Percentiles rank a stretch among this genome's conserved stretches.
phyloP scores from a whole-genome alignment of 2,113 vertebrate genomes.

The Onychostoma macrolepis region DNA sequence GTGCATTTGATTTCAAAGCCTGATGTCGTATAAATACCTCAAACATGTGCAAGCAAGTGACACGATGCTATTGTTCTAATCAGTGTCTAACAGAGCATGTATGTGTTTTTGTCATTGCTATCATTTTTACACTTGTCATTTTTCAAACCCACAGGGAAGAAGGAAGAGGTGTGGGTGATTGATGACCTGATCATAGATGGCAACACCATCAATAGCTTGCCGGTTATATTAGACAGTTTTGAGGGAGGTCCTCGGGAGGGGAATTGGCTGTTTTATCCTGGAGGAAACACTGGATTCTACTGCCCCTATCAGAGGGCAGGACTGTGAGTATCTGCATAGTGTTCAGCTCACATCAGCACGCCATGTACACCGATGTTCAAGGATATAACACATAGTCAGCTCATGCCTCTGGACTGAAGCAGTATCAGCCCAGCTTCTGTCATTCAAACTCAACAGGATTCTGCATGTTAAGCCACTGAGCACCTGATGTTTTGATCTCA shows the following conservation, averaged over 20 bases:
- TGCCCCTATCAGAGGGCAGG: slow-evolving; percentile 94
- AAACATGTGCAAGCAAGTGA: too few species aligned
- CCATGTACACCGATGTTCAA: not conserved
- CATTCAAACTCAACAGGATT: not conserved
- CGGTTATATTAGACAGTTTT: slow-evolving; percentile 90
- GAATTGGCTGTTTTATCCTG: slow-evolving; percentile 97
- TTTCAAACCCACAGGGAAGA: slow-evolving; percentile 83
- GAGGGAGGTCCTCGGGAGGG: slow-evolving; percentile 89
- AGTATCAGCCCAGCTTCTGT: not conserved
- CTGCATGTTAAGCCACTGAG: not conserved
- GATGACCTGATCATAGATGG: slow-evolving; percentile 97
- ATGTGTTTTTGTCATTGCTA: not conserved
- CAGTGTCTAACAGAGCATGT: too few species aligned
- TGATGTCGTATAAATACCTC: too few species aligned
- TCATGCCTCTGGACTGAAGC: not conserved
- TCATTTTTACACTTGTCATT: not conserved
- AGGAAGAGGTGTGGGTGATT: slow-evolving; percentile 98
- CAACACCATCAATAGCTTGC: slow-evolving; percentile 85
- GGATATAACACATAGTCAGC: not conserved
- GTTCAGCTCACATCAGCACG: not conserved
- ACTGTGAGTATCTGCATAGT: slow-evolving; percentile 80
- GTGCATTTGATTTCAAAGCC: too few species aligned
- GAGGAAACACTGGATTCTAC: slow-evolving; percentile 94
- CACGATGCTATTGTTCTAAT: too few species aligned
- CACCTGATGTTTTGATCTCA: too few species aligned